phyloP scores from a whole-genome alignment of 2,888 invertebrate species.

The Toxonevra muliebris region DNA sequence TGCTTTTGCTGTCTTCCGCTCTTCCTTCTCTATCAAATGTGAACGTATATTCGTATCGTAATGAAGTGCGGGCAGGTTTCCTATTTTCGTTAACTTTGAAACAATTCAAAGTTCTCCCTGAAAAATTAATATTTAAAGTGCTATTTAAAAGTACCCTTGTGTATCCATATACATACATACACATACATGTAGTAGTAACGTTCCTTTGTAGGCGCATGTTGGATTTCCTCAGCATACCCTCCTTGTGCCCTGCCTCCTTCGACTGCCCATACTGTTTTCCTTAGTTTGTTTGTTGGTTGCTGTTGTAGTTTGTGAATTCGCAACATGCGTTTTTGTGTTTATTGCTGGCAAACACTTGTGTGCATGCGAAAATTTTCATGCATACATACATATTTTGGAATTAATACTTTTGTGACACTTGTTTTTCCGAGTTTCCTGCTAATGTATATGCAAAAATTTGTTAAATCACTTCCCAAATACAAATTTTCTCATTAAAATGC shows the following conservation, averaged over 20 bases:
- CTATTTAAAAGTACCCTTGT: background rate
- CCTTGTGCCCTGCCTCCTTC: background rate
- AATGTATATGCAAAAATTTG: background rate
- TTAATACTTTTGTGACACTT: conserved; percentile 20
- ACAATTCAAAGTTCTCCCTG: too few species aligned
- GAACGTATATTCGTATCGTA: background rate
- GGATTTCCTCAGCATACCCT: background rate
- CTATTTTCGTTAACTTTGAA: background rate
- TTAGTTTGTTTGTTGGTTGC: too few species aligned
- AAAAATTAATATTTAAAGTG: too few species aligned
- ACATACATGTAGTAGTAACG: conserved; percentile 3
- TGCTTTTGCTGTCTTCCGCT: background rate
- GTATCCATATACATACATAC: conserved; percentile 4
- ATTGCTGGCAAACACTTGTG: background rate
- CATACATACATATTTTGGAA: conserved; percentile 4
- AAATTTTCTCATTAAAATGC: too few species aligned
- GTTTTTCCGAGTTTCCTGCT: background rate
- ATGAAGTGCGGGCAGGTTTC: background rate
- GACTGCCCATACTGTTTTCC: too few species aligned
- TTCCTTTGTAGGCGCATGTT: conserved; percentile 1
- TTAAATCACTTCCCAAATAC: background rate
- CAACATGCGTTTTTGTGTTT: conserved; percentile 17
- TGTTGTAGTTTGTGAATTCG: background rate
- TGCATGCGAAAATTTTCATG: background rate
- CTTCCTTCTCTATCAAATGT: too few species aligned